Percentiles rank a stretch among this genome's conserved stretches.
These are phyloP conservation scores for Paelopatides confundens DNA, from an alignment of 53 echinoderm and acorn worm species.

Conservation along the genomic window DNA sequence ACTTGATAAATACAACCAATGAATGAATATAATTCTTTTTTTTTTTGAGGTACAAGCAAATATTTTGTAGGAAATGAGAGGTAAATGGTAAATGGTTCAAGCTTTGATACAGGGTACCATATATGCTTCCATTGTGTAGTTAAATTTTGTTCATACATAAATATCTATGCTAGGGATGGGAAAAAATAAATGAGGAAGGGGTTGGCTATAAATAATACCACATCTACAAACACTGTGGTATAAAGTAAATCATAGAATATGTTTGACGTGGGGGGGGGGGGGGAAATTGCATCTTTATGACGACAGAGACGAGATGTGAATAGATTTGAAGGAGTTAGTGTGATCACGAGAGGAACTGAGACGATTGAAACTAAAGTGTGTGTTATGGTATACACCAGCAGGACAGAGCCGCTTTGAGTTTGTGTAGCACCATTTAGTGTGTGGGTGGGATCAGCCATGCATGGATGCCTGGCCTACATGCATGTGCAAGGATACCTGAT, in stretches of 20 bases:
- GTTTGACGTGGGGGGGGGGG: too few relatives aligned
- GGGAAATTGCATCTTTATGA: too few relatives aligned
- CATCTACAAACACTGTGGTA: too few relatives aligned
- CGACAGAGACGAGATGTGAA: neutral
- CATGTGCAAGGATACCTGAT: conserved; percentile 1
- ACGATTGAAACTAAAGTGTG: neutral
- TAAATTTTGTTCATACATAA: neutral
- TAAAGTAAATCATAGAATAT: too few relatives aligned
- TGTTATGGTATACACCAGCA: neutral
- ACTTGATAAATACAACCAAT: too few relatives aligned
- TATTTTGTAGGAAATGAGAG: neutral
- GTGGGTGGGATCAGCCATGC: conserved; percentile 4
- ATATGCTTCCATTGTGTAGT: neutral
- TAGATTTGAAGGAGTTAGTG: neutral
- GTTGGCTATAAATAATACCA: too few relatives aligned
- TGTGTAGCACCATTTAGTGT: neutral
- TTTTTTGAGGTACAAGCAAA: neutral
- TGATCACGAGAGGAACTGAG: neutral
- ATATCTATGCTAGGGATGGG: neutral
- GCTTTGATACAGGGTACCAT: neutral
- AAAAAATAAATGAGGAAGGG: neutral
- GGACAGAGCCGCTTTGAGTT: neutral
- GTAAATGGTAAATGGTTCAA: neutral
- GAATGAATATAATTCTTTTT: neutral
- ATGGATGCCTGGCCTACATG: neutral